Evolutionary conservation across 2,113 vertebrate species (phyloP), one percentile per base, ranked within the genome.

Genomic region (Istiophorus platypterus): DNA sequence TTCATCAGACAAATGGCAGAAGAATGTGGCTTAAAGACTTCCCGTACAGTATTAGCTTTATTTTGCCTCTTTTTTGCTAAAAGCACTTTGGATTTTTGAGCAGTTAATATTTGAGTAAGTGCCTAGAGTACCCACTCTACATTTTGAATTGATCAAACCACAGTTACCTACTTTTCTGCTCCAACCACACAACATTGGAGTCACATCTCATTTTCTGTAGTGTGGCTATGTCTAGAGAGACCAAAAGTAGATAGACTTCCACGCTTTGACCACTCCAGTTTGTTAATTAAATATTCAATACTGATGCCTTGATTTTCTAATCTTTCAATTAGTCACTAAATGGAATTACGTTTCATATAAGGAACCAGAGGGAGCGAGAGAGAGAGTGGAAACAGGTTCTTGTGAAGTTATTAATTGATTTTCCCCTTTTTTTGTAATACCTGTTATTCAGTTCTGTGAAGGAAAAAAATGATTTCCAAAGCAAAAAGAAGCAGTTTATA

Each of bases 231-330:
- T 74, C 56, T 8, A 1, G 29, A 45, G 22, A 62, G 61, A 76
- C 11, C 2, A 45, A 7, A 51, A 67, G 52, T 24, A 66, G 31
- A 68, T 37, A 31, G 24, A 54, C 47, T 29, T 56, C 13, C 5
- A 59, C 58, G 66, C 52, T 61, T 51, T 81, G 56, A 68, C 14
- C 22, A 24, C 39, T 41, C 15, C 12, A 69, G 31, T 73, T 61
- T 39, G 18, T 71, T 78, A 67, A 81, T 89, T 71, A 71, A 81
- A 72, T 75, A 65, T 71, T 51, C 66, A 29, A 78, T 80, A 83
- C 34, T 37, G 45, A 65, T 42, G 59, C 42, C 15, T 29, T 56
- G 18, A 65, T 75, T 67, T 65, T 76, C 34, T 80, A 82, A 88
- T 80, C 67, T 34, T 64, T 39, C 3, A 78, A 80, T 77, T 70